Percentiles rank a stretch among this genome's conserved stretches.
phyloP scores from a whole-genome alignment of 2,888 invertebrate genomes.

The Drosophila subsilvestris region DNA sequence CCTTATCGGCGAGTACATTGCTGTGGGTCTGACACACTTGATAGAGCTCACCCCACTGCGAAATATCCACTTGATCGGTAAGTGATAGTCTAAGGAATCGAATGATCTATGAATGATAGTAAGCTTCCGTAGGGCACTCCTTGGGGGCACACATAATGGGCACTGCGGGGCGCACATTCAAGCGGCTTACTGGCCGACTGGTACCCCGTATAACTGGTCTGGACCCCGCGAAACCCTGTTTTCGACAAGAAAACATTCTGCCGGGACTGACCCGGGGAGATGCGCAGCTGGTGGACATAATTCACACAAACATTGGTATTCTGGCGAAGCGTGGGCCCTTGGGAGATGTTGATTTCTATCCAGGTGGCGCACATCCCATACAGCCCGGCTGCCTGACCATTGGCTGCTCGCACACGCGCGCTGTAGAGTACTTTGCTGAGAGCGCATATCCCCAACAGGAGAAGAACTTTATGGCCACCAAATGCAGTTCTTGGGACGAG shows the following conservation, averaged over 20 bases:
- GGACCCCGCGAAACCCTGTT: slow-evolving; percentile 83
- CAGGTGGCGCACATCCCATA: slow-evolving; percentile 77
- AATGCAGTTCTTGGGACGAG: slow-evolving; percentile 71
- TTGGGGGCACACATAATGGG: slow-evolving; percentile 83
- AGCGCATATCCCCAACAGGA: slow-evolving; percentile 78
- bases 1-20: slow-evolving; percentile 78
- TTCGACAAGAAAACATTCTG: slow-evolving; percentile 70
- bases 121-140: slow-evolving; percentile 74
- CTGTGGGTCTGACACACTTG: slow-evolving; percentile 69
- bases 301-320: slow-evolving; percentile 81
- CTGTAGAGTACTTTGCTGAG: slow-evolving; percentile 80
- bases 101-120: not conserved
- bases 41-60: slow-evolving; percentile 65
- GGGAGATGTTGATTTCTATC: slow-evolving; percentile 82
- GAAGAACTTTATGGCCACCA: slow-evolving; percentile 67
- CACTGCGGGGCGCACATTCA: slow-evolving; percentile 78
- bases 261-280: slow-evolving; percentile 77
- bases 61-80: slow-evolving; percentile 81
- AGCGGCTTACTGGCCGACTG: slow-evolving; percentile 65
- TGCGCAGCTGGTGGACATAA: slow-evolving; percentile 81
- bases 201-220: slow-evolving; percentile 82
- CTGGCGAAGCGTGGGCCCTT: slow-evolving; percentile 77
- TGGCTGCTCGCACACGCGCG: slow-evolving; percentile 78
- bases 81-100: not conserved
- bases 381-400: slow-evolving; percentile 77